A percentile compares a stretch with the other conserved stretches of the same genome.
These are phyloP conservation scores for Calameuta filiformis DNA, from an alignment of 2,888 invertebrate species.

Conservation along the genomic window DNA sequence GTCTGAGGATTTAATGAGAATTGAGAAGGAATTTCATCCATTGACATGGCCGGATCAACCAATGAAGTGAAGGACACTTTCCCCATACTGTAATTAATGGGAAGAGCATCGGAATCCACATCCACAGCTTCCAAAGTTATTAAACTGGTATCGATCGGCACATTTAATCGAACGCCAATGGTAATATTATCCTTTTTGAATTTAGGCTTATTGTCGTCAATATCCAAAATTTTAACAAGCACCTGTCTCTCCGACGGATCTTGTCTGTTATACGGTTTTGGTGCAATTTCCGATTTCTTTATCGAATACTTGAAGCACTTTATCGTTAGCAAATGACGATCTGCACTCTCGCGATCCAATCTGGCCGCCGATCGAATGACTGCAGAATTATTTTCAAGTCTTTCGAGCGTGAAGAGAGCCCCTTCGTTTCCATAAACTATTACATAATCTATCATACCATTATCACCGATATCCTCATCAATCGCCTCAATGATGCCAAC, in stretches of 20 bases:
- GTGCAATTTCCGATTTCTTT: constrained; percentile 52
- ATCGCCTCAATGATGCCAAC: constrained; percentile 78
- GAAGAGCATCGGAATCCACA: constrained; percentile 74
- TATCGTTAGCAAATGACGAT: constrained; percentile 73
- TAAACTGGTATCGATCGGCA: constrained; percentile 78
- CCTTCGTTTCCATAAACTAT: constrained; percentile 81
- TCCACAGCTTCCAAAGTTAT: constrained; percentile 76
- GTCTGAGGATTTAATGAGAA: constrained; percentile 76
- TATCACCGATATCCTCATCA: constrained; percentile 81
- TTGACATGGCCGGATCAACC: constrained; percentile 73
- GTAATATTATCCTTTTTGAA: constrained; percentile 75
- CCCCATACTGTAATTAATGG: constrained; percentile 75
- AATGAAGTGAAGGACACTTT: constrained; percentile 74
- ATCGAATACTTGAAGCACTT: constrained; percentile 75
- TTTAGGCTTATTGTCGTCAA: constrained; percentile 80
- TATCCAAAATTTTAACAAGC: constrained; percentile 73
- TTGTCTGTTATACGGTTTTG: constrained; percentile 75
- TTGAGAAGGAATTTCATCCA: constrained; percentile 56
- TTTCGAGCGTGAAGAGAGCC: constrained; percentile 72
- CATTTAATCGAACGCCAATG: constrained; percentile 79
- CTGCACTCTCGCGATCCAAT: constrained; percentile 74
- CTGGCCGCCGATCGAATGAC: constrained; percentile 72
- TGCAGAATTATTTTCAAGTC: constrained; percentile 75
- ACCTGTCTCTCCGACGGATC: constrained; percentile 78
- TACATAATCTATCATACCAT: constrained; percentile 79